These are phyloP conservation scores for Brienomyrus brachyistius DNA, from an alignment of 2,113 vertebrate genomes.

Conservation along the genomic window DNA sequence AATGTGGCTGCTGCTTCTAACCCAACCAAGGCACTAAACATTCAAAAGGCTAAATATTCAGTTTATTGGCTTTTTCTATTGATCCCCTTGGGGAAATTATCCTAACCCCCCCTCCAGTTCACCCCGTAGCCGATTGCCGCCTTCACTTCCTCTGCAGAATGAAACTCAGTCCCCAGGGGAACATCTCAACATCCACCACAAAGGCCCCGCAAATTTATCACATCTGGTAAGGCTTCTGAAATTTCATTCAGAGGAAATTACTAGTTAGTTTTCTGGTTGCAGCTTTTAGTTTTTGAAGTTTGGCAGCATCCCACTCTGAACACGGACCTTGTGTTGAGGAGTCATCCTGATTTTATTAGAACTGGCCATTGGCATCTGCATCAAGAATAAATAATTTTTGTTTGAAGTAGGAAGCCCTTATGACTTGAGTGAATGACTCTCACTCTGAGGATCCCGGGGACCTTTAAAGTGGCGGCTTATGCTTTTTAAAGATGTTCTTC, in stretches of 20 bases:
- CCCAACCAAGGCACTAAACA: background rate
- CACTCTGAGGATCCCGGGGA: background rate
- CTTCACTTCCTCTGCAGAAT: background rate
- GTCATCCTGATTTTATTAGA: background rate
- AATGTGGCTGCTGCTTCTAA: background rate
- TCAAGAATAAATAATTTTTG: background rate
- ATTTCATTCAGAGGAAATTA: background rate
- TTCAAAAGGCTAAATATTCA: background rate
- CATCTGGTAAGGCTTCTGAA: background rate
- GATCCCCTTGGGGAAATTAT: too few species aligned
- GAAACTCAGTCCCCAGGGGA: background rate
- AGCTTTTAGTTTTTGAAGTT: too few species aligned
- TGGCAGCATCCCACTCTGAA: background rate
- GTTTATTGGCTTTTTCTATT: background rate
- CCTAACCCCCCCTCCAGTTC: too few species aligned
- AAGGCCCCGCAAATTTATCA: background rate
- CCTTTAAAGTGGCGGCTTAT: background rate
- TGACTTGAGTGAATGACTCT: background rate
- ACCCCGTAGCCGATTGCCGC: background rate
- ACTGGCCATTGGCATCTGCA: background rate
- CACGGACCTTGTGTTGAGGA: background rate
- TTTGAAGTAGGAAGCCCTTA: background rate
- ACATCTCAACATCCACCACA: background rate
- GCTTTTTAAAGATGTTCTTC: background rate
- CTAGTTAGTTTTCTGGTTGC: background rate